Percentiles rank a stretch among this genome's conserved stretches.
Evolutionary conservation across 30 jellyfish, hydroid and myxozoan species (phyloP).

Genomic region (Aurelia aurita): DNA sequence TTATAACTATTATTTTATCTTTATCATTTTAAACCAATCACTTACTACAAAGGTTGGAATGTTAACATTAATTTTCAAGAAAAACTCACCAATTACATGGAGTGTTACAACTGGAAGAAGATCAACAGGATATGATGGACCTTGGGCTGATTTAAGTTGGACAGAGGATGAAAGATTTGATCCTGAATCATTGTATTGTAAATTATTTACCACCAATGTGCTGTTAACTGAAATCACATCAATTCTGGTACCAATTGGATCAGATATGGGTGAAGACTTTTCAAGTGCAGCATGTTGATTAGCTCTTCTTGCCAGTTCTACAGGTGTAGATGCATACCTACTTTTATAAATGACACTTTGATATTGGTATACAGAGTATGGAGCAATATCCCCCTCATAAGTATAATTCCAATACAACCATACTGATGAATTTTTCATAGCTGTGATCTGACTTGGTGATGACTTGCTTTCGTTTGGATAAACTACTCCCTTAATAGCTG

Average conservation of each 20-base stretch:
- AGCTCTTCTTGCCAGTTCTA: constrained; percentile 16
- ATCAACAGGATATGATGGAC: too few relatives aligned
- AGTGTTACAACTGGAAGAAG: too few relatives aligned
- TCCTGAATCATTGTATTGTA: constrained; percentile 15
- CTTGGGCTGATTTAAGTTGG: not conserved
- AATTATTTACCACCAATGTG: constrained; percentile 25
- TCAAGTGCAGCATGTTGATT: not conserved
- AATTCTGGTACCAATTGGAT: constrained; percentile 28
- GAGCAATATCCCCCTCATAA: constrained; percentile 11
- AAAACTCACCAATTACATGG: too few relatives aligned
- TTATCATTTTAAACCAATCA: too few relatives aligned
- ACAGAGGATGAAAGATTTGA: constrained; percentile 13
- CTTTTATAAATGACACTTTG: not conserved
- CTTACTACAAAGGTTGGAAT: too few relatives aligned
- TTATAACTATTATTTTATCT: too few relatives aligned
- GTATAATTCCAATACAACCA: constrained; percentile 44
- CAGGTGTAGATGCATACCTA: not conserved
- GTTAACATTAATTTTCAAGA: too few relatives aligned
- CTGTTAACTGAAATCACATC: constrained; percentile 24
- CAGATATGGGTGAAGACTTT: not conserved
- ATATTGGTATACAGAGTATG: not conserved
- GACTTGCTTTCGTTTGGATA: constrained; percentile 31
- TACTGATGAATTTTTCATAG: constrained; percentile 27
- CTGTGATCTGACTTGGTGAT: constrained; percentile 51
- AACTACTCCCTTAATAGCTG: not conserved